Evolutionary conservation across 2,797 vertebrate genomes (phyloP).

Genomic region (Luscinia luscinia): DNA sequence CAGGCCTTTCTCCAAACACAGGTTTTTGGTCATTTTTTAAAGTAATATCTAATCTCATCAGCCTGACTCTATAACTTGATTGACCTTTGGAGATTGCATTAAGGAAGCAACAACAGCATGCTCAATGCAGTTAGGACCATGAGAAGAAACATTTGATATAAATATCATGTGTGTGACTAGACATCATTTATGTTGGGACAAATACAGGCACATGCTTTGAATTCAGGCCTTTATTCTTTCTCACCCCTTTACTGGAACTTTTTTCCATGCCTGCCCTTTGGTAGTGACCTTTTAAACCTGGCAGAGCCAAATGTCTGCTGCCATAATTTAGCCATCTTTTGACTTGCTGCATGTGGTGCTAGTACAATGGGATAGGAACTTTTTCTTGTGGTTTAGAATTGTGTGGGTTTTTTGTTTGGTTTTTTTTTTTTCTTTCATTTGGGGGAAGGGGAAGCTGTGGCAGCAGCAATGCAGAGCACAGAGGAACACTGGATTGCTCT

Average conservation of each 20-base stretch:
- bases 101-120: slow-evolving; percentile 12
- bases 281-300: background rate
- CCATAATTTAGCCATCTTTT: background rate
- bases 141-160: slow-evolving; percentile 29
- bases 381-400: background rate
- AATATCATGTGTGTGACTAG: slow-evolving; percentile 17
- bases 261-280: background rate
- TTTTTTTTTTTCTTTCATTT: too few species aligned
- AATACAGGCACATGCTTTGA: background rate
- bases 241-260: background rate
- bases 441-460: rapidly evolving
- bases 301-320: background rate
- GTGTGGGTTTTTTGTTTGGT: background rate
- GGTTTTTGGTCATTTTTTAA: slow-evolving; percentile 31
- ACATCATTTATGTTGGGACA: background rate
- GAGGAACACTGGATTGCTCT: background rate
- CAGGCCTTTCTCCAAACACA: slow-evolving; percentile 8
- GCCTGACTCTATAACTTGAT: slow-evolving; percentile 53
- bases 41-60: slow-evolving; percentile 60
- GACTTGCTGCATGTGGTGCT: background rate
- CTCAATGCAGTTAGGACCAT: slow-evolving; percentile 4
- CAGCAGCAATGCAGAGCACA: background rate
- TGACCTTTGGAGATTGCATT: slow-evolving; percentile 59
- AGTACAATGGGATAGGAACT: background rate
- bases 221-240: background rate